A percentile compares a stretch with the other conserved stretches of the same genome.
These are phyloP conservation scores for Elysia crispata DNA, from an alignment of 2,888 invertebrate genomes.

Conservation along the genomic window DNA sequence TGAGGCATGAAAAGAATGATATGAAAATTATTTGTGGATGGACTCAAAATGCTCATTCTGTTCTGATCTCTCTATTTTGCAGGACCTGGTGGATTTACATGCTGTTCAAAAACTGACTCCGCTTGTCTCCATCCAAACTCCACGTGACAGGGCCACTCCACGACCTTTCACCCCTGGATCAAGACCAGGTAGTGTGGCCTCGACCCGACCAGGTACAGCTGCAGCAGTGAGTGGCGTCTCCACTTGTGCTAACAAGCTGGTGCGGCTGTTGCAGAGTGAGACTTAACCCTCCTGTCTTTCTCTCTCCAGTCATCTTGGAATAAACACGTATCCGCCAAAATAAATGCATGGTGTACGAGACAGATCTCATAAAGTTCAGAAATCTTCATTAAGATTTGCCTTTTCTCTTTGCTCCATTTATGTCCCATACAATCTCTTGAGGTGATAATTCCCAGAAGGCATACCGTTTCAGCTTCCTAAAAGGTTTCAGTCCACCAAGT, in stretches of 20 bases:
- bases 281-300: neutral
- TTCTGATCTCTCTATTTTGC: constrained; percentile 23
- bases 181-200: constrained; percentile 63
- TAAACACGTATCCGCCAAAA: no score
- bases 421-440: no score
- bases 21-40: no score
- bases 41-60: no score
- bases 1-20: no score
- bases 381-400: no score
- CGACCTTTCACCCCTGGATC: constrained; percentile 57
- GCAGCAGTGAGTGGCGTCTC: constrained; percentile 64
- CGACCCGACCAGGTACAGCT: constrained; percentile 63
- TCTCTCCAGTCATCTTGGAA: neutral
- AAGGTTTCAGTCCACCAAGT: no score
- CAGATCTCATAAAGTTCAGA: no score
- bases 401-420: no score
- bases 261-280: constrained; percentile 61
- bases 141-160: constrained; percentile 60
- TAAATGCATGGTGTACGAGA: no score
- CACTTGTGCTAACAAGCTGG: constrained; percentile 70
- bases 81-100: constrained; percentile 71
- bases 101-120: constrained; percentile 68
- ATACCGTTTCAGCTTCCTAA: no score
- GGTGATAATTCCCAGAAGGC: no score
- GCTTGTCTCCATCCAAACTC: constrained; percentile 61